Evolutionary conservation across 2,113 vertebrate species (phyloP).

Genomic region (Litocranius walleri): DNA sequence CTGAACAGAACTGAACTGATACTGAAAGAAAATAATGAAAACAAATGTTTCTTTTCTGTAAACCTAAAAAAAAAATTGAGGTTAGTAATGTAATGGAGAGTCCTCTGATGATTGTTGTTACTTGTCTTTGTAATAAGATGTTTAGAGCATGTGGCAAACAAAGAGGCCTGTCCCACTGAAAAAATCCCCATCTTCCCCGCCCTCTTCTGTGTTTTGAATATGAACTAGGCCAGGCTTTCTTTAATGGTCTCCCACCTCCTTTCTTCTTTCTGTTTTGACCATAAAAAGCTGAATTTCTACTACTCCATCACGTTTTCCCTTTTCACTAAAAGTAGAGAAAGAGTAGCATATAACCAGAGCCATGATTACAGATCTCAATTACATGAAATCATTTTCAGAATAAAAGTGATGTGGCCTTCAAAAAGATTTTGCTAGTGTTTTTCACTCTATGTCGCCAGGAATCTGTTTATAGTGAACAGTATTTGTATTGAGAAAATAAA

Average conservation of each 20-base stretch:
- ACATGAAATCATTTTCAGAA: background rate
- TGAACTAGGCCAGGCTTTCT: background rate
- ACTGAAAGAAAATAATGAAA: constrained; percentile 37
- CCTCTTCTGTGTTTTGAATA: background rate
- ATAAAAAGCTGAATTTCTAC: background rate
- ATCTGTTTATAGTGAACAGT: background rate
- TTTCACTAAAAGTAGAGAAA: background rate
- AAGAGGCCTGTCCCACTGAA: background rate
- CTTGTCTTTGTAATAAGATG: background rate
- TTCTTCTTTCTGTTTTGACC: background rate
- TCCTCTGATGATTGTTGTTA: background rate
- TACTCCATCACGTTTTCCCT: constrained; percentile 3
- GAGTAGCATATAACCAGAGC: background rate
- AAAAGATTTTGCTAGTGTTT: background rate
- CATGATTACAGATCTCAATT: background rate
- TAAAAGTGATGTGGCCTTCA: background rate
- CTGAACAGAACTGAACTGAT: too few species aligned
- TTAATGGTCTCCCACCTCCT: background rate
- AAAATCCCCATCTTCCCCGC: background rate
- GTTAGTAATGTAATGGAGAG: background rate
- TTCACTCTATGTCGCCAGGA: background rate
- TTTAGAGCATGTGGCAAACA: background rate
- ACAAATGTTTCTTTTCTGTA: background rate
- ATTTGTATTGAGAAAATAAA: background rate
- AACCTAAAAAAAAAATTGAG: background rate